A percentile compares a stretch with the other conserved stretches of the same genome.
phyloP scores from a whole-genome alignment of 2,888 invertebrate species.

The Agrilus biguttatus region DNA sequence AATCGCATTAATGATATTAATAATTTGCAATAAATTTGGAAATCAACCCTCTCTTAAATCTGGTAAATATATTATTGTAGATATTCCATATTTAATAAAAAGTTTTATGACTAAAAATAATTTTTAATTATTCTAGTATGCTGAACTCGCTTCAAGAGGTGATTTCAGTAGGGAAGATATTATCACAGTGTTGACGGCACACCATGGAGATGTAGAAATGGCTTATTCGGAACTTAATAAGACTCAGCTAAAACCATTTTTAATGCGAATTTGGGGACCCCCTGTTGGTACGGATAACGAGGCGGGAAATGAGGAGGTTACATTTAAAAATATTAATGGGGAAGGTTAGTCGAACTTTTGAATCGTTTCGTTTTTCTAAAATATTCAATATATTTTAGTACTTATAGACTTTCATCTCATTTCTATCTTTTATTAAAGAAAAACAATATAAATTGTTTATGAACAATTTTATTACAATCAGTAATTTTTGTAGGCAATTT shows the following conservation, averaged over 20 bases:
- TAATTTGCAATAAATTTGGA: too few species aligned
- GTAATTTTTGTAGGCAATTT: too few species aligned
- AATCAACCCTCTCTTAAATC: too few species aligned
- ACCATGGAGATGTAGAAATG: slow-evolving; percentile 57
- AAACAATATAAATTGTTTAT: too few species aligned
- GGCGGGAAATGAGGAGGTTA: slow-evolving; percentile 31
- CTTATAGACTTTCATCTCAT: too few species aligned
- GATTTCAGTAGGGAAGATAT: slow-evolving; percentile 59
- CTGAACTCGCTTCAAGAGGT: slow-evolving; percentile 47
- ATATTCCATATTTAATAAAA: too few species aligned
- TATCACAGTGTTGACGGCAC: slow-evolving; percentile 53
- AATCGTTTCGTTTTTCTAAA: background rate
- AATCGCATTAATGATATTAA: too few species aligned
- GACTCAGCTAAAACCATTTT: slow-evolving; percentile 61
- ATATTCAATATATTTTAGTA: too few species aligned
- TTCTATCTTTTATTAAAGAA: too few species aligned
- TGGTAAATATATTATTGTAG: too few species aligned
- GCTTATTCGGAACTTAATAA: slow-evolving; percentile 58
- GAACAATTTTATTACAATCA: too few species aligned
- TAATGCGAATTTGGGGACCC: slow-evolving; percentile 69
- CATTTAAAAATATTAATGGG: slow-evolving; percentile 20
- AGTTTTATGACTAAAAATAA: background rate
- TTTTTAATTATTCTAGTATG: slow-evolving; percentile 33
- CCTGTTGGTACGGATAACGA: slow-evolving; percentile 57
- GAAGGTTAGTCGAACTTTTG: slow-evolving; percentile 22